phyloP scores from a whole-genome alignment of 2,113 vertebrate genomes.

The Callaeas wilsoni region DNA sequence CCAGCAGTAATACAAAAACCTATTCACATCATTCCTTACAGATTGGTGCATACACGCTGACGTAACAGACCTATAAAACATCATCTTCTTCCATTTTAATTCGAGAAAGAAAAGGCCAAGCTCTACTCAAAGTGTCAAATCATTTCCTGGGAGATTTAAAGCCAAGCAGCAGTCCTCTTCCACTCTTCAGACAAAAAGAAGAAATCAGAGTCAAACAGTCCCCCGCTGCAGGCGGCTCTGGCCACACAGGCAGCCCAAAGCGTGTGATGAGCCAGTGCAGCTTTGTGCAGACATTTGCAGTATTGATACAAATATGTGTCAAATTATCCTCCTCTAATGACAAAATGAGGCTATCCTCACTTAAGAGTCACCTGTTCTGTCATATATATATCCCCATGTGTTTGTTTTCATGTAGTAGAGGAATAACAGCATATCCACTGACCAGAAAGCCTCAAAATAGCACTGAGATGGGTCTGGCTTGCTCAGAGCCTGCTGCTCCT shows the following conservation, averaged over 20 bases:
- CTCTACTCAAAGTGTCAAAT: background rate
- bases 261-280: background rate
- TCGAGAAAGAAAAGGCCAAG: background rate
- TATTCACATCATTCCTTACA: background rate
- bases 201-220: background rate
- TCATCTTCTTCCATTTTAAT: background rate
- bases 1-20: background rate
- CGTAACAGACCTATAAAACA: background rate
- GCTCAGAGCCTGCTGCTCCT: background rate
- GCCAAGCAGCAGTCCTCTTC: background rate
- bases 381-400: background rate
- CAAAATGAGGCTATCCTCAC: slow-evolving; percentile 54
- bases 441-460: background rate
- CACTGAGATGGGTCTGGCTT: background rate
- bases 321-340: slow-evolving; percentile 49
- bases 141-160: background rate
- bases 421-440: background rate
- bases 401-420: background rate
- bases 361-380: slow-evolving; percentile 53
- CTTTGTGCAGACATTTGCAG: background rate
- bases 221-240: no score
- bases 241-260: no score
- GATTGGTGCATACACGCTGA: background rate
- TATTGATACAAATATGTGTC: slow-evolving; percentile 14
- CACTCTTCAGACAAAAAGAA: background rate